These are phyloP conservation scores for Oxyura jamaicensis DNA, from an alignment of 2,113 vertebrate genomes.

Conservation along the genomic window DNA sequence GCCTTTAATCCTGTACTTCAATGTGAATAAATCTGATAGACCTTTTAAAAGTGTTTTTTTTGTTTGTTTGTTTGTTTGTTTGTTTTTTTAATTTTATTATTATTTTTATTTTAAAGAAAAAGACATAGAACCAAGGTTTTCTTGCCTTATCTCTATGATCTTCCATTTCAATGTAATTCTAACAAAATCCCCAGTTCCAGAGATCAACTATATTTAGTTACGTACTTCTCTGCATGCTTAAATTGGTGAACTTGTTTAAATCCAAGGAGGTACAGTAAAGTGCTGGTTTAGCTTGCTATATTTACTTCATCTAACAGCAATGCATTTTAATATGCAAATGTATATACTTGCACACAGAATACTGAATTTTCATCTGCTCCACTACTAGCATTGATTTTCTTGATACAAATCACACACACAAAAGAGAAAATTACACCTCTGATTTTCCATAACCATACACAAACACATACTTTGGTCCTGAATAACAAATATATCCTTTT, in stretches of 20 bases:
- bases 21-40: not conserved
- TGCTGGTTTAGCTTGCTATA: not conserved
- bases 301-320: not conserved
- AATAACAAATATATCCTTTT: not conserved
- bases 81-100: too few relatives aligned
- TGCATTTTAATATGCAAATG: not conserved
- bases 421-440: not conserved
- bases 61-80: too few relatives aligned
- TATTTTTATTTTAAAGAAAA: not conserved
- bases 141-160: not conserved
- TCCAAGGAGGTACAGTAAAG: not conserved
- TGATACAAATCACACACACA: not conserved
- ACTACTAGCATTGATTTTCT: not conserved
- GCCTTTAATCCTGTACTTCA: not conserved
- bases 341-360: not conserved
- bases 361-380: not conserved
- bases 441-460: not conserved
- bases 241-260: not conserved
- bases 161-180: not conserved
- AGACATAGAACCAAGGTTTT: not conserved
- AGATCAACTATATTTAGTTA: not conserved
- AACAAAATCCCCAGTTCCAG: not conserved
- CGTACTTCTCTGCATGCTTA: not conserved
- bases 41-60: not conserved
- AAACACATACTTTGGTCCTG: not conserved